Percentiles rank a stretch among this genome's conserved stretches.
Evolutionary conservation across 2,888 invertebrate genomes (phyloP).

Genomic region (Erebia epiphron): DNA sequence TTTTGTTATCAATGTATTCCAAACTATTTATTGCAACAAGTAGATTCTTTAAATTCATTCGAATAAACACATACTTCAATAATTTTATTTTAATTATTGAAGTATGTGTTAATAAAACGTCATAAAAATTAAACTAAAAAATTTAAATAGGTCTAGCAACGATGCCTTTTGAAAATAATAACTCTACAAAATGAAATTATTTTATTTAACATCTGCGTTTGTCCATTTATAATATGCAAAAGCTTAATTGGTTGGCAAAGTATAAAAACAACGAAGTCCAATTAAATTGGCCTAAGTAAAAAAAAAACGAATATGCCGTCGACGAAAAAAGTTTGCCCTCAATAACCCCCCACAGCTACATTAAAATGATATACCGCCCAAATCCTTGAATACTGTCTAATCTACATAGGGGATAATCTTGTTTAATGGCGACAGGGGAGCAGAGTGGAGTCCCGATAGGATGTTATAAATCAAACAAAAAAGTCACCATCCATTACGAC

Average conservation of each 20-base stretch:
- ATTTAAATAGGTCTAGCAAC: no score
- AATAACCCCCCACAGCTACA: slow-evolving; percentile 38
- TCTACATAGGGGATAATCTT: slow-evolving; percentile 47
- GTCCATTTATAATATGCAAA: no score
- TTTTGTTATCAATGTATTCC: background rate
- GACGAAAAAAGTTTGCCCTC: slow-evolving; percentile 4
- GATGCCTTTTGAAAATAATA: no score
- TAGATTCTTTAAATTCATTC: no score
- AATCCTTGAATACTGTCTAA: slow-evolving; percentile 41
- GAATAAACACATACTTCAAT: no score
- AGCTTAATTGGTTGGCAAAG: no score
- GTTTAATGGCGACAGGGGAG: slow-evolving; percentile 44
- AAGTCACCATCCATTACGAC: slow-evolving; percentile 28
- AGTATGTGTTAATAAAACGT: no score
- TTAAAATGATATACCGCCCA: slow-evolving; percentile 44
- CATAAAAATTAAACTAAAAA: no score
- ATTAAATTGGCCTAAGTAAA: background rate
- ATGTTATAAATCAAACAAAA: slow-evolving; percentile 41
- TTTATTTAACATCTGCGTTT: no score
- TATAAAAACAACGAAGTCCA: background rate
- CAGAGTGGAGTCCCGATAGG: slow-evolving; percentile 39
- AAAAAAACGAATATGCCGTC: slow-evolving; percentile 8
- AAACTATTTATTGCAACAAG: no score
- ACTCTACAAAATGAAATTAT: no score
- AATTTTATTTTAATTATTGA: no score